These are phyloP conservation scores for Macrosteles quadrilineatus DNA, from an alignment of 1,140 invertebrate genomes.

Conservation along the genomic window DNA sequence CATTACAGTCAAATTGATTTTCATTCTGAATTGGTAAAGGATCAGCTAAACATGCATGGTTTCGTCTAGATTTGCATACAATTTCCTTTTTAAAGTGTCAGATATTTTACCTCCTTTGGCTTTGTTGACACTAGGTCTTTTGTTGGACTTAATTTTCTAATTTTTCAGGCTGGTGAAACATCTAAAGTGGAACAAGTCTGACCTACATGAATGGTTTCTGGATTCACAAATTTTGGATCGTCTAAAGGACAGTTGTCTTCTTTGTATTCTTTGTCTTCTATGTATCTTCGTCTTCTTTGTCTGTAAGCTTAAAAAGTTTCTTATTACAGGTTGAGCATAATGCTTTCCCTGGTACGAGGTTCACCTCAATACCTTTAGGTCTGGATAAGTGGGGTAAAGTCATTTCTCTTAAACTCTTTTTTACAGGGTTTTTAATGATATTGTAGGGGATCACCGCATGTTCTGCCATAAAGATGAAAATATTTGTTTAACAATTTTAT, in stretches of 20 bases:
- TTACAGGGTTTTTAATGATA: conserved; percentile 26
- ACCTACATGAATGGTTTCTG: background rate
- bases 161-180: background rate
- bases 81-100: too few species aligned
- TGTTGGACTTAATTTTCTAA: background rate
- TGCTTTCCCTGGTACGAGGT: too few species aligned
- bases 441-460: conserved; percentile 5
- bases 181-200: background rate
- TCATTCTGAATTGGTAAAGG: background rate
- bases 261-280: background rate
- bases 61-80: background rate
- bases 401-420: conserved; percentile 29
- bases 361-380: background rate
- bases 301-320: conserved; percentile 20
- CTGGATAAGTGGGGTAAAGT: conserved; percentile 1
- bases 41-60: background rate
- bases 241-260: too few species aligned
- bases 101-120: background rate
- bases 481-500: conserved; percentile 28
- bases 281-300: conserved; percentile 12
- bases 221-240: background rate
- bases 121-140: background rate
- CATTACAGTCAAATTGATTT: too few species aligned
- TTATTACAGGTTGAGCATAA: too few species aligned
- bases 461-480: conserved; percentile 23